Percentiles rank a stretch among this genome's conserved stretches.
Conservation (phyloP, 2,113 vertebrate species). For the Aviceda subcristata region DNA sequence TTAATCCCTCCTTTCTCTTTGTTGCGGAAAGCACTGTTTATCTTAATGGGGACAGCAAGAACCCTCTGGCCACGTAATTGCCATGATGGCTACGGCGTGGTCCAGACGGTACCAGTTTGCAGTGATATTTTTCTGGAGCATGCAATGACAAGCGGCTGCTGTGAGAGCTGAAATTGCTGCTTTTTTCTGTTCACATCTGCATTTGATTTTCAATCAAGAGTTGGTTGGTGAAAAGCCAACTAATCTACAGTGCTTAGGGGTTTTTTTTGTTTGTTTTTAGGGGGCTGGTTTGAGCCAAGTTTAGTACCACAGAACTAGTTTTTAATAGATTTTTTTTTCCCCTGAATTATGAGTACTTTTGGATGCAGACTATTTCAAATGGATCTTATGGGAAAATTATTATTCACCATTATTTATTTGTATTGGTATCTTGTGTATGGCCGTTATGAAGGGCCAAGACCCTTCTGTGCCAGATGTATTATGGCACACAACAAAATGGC, state of each 20-base stretch:
- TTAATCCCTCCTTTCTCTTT: neutral
- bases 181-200: constrained; percentile 50
- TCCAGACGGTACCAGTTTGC: neutral
- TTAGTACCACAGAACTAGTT: constrained; percentile 2
- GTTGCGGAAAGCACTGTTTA: neutral
- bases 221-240: constrained; percentile 26
- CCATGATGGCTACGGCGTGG: neutral
- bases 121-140: neutral
- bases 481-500: neutral
- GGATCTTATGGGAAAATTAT: neutral
- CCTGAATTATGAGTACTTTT: neutral
- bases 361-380: neutral
- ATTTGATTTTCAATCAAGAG: constrained; percentile 41
- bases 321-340: neutral
- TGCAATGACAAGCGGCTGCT: constrained; percentile 22
- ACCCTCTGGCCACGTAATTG: neutral
- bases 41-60: neutral
- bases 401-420: neutral
- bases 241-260: neutral
- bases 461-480: neutral
- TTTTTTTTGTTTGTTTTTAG: constrained; percentile 9
- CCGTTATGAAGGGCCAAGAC: neutral
- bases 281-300: constrained; percentile 9
- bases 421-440: neutral
- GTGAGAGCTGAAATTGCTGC: constrained; percentile 1